These are phyloP conservation scores for Galeopterus variegatus DNA, from an alignment of 2,113 vertebrate genomes.

Conservation along the genomic window DNA sequence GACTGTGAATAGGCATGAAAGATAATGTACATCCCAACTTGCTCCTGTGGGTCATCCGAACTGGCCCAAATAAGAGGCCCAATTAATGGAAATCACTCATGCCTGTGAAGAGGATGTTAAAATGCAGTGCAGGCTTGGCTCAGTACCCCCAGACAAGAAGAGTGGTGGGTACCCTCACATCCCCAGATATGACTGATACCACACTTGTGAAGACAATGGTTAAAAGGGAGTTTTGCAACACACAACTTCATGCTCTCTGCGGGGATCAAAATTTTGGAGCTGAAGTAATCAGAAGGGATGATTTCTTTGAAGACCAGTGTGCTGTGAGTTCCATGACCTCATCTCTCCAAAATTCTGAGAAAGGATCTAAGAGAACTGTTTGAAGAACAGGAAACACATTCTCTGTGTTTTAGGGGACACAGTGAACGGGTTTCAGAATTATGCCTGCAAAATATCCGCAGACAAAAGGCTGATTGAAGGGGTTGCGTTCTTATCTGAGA, in stretches of 20 bases:
- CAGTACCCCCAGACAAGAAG: not conserved
- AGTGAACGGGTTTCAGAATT: not conserved
- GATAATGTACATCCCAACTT: not conserved
- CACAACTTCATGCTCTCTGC: not conserved
- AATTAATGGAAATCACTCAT: not conserved
- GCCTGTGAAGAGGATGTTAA: not conserved
- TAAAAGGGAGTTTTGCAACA: not conserved
- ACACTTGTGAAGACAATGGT: not conserved
- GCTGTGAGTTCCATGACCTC: not conserved
- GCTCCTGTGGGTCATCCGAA: not conserved
- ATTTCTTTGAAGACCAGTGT: not conserved
- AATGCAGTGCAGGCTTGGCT: not conserved
- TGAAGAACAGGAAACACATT: not conserved
- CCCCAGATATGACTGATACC: not conserved
- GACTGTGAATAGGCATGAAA: not conserved
- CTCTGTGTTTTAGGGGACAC: not conserved
- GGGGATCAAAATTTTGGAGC: not conserved
- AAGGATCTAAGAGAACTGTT: not conserved
- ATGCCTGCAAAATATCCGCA: not conserved
- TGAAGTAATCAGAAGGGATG: not conserved
- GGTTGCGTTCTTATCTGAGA: not conserved
- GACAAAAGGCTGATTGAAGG: not conserved
- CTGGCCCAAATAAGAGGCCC: not conserved
- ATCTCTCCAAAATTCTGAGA: not conserved
- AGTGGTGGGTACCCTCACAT: not conserved